Evolutionary conservation across 2,888 invertebrate species (phyloP), one percentile per base, ranked within the genome.

Genomic region (Troides oblongomaculatus): DNA sequence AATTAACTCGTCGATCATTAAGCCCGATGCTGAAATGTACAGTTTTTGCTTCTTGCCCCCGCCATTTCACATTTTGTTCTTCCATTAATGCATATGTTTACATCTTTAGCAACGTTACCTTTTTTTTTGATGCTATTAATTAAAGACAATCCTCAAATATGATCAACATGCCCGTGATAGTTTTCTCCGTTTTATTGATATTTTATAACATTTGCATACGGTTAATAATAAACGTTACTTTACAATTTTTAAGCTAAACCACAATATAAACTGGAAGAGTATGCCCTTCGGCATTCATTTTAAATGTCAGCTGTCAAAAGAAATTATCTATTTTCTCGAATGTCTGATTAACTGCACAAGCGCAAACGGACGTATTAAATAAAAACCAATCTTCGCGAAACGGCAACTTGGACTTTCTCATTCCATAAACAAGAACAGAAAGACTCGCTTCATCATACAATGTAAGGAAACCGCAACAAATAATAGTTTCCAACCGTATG

Each of bases 381-480:
- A 76, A 77, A 68, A 75, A 78, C 76, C 74, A 77, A 75, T 75
- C 75, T 76, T 70, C 71, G 77, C 78, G 79, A 78, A 78, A 79
- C 79, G 77, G 81, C 80, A 79, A 79, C 75, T 77, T 78, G 77
- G 79, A 81, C 79, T 80, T 80, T 81, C 83, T 81, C 81, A 83
- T 84, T 82, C 79, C 80, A 82, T 82, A 83, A 81, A 81, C 82
- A 82, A 84, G 84, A 85, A 83, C 81, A 81, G 82, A 81, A 83
- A 84, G 83, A 64, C 81, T 78, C 84, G 84, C 84, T 85, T 83
- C 76, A 83, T 82, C 81, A 83, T 85, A 87, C 90, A 89, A 85
- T 89, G 89, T 89, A 83, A 84, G 78, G 72, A 79, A 86, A 89
- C 91, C 91, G 78, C 91, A 90, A 83, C 87, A 89, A 86, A 87